Evolutionary conservation across 1,140 invertebrate genomes (phyloP), one percentile per base, ranked within the genome.

Genomic region (Leptopilina clavipes): DNA sequence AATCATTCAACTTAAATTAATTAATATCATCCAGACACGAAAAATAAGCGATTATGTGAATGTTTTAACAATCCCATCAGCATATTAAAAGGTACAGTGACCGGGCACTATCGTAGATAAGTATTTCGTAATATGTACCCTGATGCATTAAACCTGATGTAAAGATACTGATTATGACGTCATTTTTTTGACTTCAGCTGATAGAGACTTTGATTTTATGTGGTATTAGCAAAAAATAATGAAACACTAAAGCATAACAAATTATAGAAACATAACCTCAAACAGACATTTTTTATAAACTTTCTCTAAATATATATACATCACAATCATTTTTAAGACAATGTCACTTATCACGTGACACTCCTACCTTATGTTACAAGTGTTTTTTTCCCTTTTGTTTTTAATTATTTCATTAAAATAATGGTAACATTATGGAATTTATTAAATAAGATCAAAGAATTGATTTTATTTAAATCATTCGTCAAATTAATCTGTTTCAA

Each of bases 101-200:
- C 48, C 48, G 48, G 48, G n/a, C 11, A 48, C 44, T 48, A 48
- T 48, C 44, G n/a, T 48, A 48, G 48, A 52, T 52, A n/a, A 52
- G 17, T 17, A 52, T 52, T 52, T 52, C 48, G n/a, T 52, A 52
- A 52, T 52, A 31, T 2, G 25, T 2, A 52, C 48, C 17, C 37
- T 40, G 37, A 40, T 40, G 37, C 37, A 40, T 40, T 40, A 40
- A 40, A 40, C 37, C 37, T 9, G 48, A 52, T 52, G 14, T 17
- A 17, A 52, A 52, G 48, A 52, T 52, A 52, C 48, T 52, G 14
- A 52, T 52, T 52, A 52, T 52, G 48, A 52, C n/a, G 48, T 52
- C 48, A 48, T 40, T 3, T 48, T 52, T 52, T 8, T 17, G 14
- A 12, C 48, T 52, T 52, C 48, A 52, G 48, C 48, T 17, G 48